Evolutionary conservation across 1,140 invertebrate species (phyloP).

Genomic region (Drosophila sp.): DNA sequence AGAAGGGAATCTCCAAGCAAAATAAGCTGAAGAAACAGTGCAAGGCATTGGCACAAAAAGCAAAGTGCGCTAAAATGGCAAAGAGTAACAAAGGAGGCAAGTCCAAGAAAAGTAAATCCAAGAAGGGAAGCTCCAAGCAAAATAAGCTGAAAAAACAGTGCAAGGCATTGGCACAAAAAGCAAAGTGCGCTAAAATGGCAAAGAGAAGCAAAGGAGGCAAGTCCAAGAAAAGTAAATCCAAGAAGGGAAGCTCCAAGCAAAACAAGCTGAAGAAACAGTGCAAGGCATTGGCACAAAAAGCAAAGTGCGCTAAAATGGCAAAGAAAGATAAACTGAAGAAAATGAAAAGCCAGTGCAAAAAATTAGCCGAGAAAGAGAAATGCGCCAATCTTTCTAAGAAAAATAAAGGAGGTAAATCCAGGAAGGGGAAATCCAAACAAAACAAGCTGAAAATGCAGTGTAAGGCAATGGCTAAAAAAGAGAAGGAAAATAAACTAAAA

Average conservation of each 20-base stretch:
- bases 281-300: neutral
- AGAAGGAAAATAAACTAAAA: too few relatives aligned
- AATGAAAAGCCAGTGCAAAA: too few relatives aligned
- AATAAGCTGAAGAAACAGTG: too few relatives aligned
- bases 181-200: neutral
- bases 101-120: too few relatives aligned
- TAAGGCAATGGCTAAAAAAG: too few relatives aligned
- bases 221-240: neutral
- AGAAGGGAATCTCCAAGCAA: too few relatives aligned
- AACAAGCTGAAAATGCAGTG: conserved; percentile 18
- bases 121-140: neutral
- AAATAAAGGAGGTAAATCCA: conserved; percentile 12
- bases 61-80: too few relatives aligned
- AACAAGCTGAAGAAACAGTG: conserved; percentile 15
- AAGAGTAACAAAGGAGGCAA: too few relatives aligned
- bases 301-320: conserved; percentile 11
- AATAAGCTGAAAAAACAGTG: neutral
- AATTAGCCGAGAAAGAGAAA: too few relatives aligned
- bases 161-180: conserved; percentile 7
- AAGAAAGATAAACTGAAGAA: neutral
- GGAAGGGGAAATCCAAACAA: neutral
- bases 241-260: neutral
- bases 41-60: too few relatives aligned
- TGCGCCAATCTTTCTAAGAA: conserved; percentile 9
- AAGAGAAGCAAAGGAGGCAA: neutral